Conservation (phyloP, 2,888 invertebrate species). For the Orthosia gothica region DNA sequence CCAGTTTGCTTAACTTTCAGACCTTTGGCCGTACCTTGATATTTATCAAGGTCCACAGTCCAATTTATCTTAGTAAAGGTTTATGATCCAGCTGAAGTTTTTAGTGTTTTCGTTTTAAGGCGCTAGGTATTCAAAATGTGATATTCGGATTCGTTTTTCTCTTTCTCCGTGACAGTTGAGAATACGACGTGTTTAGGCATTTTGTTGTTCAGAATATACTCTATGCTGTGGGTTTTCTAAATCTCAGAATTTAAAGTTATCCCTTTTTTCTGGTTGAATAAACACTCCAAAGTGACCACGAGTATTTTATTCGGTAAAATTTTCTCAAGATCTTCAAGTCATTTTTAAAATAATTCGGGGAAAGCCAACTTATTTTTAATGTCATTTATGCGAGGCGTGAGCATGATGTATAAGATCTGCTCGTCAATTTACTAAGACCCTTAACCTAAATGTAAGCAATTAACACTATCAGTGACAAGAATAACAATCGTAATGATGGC, state of each 20-base stretch:
- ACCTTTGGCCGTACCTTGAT: too few species aligned
- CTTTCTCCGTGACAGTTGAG: not conserved
- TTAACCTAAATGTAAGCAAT: slow-evolving; percentile 42
- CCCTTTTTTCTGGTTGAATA: not conserved
- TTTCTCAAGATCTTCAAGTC: too few species aligned
- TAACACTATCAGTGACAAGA: slow-evolving; percentile 39
- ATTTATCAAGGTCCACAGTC: too few species aligned
- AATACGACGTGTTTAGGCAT: too few species aligned
- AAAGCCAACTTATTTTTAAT: not conserved
- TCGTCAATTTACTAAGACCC: not conserved
- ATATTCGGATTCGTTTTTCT: not conserved
- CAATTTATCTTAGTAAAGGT: not conserved
- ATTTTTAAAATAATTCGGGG: too few species aligned
- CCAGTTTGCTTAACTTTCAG: too few species aligned
- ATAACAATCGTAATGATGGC: slow-evolving; percentile 48
- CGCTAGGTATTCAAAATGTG: not conserved
- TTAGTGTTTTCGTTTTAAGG: not conserved
- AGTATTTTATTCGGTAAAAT: too few species aligned
- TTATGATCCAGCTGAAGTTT: not conserved
- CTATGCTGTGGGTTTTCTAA: not conserved
- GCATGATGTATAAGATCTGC: not conserved
- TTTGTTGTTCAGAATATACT: not conserved
- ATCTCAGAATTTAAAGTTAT: not conserved
- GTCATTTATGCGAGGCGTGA: not conserved
- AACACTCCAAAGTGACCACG: too few species aligned